Evolutionary conservation across 1,140 invertebrate genomes (phyloP).

Genomic region (Nasonia vitripennis): DNA sequence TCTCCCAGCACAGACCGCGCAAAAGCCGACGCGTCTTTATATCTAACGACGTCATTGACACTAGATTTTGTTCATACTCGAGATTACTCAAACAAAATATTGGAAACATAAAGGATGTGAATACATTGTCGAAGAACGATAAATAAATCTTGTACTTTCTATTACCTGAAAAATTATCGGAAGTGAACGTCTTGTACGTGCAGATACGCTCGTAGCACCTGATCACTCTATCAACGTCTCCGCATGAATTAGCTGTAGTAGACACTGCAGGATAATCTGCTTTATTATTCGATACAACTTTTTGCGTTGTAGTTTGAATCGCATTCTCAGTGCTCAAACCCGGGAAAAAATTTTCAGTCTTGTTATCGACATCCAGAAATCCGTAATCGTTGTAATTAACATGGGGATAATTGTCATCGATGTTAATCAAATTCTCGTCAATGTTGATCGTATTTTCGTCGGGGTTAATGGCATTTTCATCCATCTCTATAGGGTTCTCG

Average conservation of each 20-base stretch:
- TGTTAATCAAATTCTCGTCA: not conserved
- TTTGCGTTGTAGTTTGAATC: not conserved
- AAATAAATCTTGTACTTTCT: no score
- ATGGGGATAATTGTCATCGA: conserved; percentile 44
- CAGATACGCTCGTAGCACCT: conserved; percentile 64
- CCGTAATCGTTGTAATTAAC: conserved; percentile 33
- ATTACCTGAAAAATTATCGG: conserved; percentile 50
- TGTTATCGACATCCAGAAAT: conserved; percentile 15
- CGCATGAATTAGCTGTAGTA: not conserved
- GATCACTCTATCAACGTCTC: not conserved
- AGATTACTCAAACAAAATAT: no score
- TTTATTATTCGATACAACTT: not conserved
- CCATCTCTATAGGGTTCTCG: conserved; percentile 3
- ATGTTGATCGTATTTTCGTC: conserved; percentile 3
- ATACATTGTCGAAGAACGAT: no score
- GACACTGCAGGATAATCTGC: not conserved
- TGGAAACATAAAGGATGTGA: no score
- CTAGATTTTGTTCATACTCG: conserved; percentile 27
- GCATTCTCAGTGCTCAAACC: not conserved
- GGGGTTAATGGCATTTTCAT: conserved; percentile 2
- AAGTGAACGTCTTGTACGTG: conserved; percentile 49
- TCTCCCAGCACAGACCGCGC: conserved; percentile 95
- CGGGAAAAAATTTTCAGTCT: not conserved
- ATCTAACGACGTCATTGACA: conserved; percentile 61
- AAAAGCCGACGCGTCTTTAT: conserved; percentile 77